Evolutionary conservation across 2,113 vertebrate genomes (phyloP).

Genomic region (Suncus etruscus): DNA sequence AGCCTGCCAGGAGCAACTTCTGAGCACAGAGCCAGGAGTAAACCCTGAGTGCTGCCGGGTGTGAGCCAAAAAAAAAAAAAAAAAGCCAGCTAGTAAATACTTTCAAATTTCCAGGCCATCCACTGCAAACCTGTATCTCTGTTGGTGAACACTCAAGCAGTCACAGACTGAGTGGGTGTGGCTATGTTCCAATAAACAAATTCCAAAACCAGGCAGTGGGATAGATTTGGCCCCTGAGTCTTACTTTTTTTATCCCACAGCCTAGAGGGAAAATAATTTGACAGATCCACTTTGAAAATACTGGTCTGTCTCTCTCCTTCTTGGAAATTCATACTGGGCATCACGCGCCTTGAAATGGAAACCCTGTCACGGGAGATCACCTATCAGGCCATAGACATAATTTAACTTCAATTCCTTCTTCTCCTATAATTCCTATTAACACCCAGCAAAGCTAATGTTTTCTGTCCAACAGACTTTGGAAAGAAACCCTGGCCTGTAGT

Average conservation of each 20-base stretch:
- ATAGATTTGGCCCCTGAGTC: background rate
- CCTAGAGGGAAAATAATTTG: background rate
- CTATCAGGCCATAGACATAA: slow-evolving; percentile 30
- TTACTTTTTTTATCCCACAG: background rate
- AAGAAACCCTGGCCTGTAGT: slow-evolving; percentile 29
- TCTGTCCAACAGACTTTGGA: background rate
- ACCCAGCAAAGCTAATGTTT: slow-evolving; percentile 27
- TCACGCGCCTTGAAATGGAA: background rate
- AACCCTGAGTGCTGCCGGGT: too few relatives aligned
- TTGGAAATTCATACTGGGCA: background rate
- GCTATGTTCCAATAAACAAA: slow-evolving; percentile 5
- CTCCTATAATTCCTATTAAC: slow-evolving; percentile 27
- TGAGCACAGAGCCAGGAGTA: too few relatives aligned
- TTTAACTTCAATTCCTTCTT: slow-evolving; percentile 35
- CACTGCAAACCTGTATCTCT: background rate
- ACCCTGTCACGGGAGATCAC: slow-evolving; percentile 31
- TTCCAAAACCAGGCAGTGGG: slow-evolving; percentile 25
- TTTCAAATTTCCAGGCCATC: slow-evolving; percentile 3
- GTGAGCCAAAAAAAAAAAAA: too few relatives aligned
- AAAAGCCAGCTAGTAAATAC: too few relatives aligned
- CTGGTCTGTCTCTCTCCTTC: background rate
- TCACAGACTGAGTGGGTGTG: background rate
- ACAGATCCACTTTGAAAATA: background rate
- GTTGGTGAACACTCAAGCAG: background rate
- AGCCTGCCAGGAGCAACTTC: too few relatives aligned